Evolutionary conservation across 2,888 invertebrate species (phyloP), one percentile per base, ranked within the genome.

Genomic region (Glaucopsyche alexis): DNA sequence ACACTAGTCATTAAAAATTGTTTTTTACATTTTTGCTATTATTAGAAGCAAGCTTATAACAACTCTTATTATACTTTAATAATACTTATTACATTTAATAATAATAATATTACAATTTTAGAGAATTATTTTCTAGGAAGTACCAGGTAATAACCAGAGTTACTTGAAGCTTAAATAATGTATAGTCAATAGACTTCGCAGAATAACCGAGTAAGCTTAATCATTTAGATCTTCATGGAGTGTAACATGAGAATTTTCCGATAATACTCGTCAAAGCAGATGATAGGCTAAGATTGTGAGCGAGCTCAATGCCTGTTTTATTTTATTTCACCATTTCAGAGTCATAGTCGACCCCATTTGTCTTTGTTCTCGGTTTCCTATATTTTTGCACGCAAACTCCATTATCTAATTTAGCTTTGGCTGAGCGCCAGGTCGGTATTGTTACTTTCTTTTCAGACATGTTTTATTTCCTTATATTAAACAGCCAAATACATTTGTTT

Each of bases 341-440:
- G 86, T 87, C 87, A 88, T 83, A 89, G 87, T 85, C 87, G 89
- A 85, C 87, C 88, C 89, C 92, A 92, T 92, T 92, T 91, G 91
- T 92, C 92, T 92, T 91, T 93, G 92, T 93, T 93, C 90, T 88
- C 87, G 86, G 90, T 90, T 92, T 92, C 90, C 91, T 93, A 92
- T 93, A 91, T 92, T 93, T 93, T 93, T 91, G 92, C 92, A 92
- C 92, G 91, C 91, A 91, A 92, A 93, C 90, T 92, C 92, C 92
- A 93, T 93, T 93, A 93, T 92, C 91, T 93, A 93, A 93, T 93
- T 93, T 93, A 90, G 91, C 91, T 90, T 90, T 92, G 92, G 91
- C 90, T 87, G 88, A 89, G 89, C 90, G 91, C 92, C 92, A 92
- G 88, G 87, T 88, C 87, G 87, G 87, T 83, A 87, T 86, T 90